Evolutionary conservation across 2,888 invertebrate species (phyloP), one percentile per base, ranked within the genome.

Genomic region (Tupiocoris notatus): DNA sequence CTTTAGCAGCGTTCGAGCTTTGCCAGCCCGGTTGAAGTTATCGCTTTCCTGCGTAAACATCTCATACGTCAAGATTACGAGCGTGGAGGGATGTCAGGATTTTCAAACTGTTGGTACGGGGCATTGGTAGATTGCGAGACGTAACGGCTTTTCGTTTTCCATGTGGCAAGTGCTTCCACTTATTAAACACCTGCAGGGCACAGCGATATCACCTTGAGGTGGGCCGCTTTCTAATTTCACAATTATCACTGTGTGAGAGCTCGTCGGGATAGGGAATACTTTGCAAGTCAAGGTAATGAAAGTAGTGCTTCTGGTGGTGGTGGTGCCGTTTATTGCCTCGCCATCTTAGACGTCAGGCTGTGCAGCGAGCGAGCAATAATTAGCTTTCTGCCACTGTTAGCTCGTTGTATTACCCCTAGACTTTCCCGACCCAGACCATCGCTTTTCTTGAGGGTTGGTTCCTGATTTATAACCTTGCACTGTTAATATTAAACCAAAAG

Each of bases 221-320:
- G 22, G 54, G 62, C 73, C 73, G 63, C 73, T 74, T 74, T 56
- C 64, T 74, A 74, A 74, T 74, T 64, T 74, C 74, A 74, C 74
- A 74, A 74, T 74, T 74, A 74, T 74, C 74, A n/a, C n/a, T n/a
- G n/a, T n/a, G n/a, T n/a, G n/a, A n/a, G n/a, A n/a, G 64, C 74
- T 24, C 56, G 21, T 12, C 39, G 3, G 12, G 39, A 39, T 39
- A 39, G 62, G 62, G n/a, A n/a, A 16, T 62, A 39, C 39, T 39
- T 39, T 39, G 39, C 3, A 12, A 12, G 39, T 39, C 39, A 12
- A 39, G 39, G 39, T 39, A 39, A 39, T 39, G 39, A 39, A 39
- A 39, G 39, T 39, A 39, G 39, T 39, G 39, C 39, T 39, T 39
- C 39, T 3, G 39, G 39, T 39, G 39, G 39, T 12, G 39, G 39